Base-by-base conservation (phyloP, 53 echinoderm and acorn worm genomes). In the Zoroaster sp. region DNA sequence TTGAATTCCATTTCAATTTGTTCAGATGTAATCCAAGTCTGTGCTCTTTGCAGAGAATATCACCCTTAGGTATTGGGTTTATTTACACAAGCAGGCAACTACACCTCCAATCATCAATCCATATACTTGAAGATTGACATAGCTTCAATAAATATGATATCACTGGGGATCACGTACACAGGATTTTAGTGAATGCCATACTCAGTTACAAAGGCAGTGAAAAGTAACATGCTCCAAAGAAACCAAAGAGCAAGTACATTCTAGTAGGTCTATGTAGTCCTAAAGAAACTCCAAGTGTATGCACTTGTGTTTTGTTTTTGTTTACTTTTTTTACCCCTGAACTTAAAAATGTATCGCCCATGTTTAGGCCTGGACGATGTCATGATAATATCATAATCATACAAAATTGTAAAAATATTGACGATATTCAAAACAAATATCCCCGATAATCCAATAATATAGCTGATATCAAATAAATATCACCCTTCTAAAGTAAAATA, bases 11-110 rank as follows among this genome's bases (percentile, higher is more conserved):
- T 55, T 21, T 55, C 38, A 55, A 79, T 59, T 79, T 79, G 63
- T n/a, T n/a, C n/a, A n/a, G 37, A 55, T 55, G 13, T 55, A 55
- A 34, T 79, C 53, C 55, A 78, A 55, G 35, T 5, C 35, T 51
- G 79, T 79, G 79, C 37, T 63, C 53, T 79, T 55, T 79, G 36
- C 63, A n/a, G 25, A 79, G 63, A 23, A 47, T 59, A 55, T 79
- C 23, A 39, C 79, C 63, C 36, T 25, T 13, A 15, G 63, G 25
- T 59, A 79, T 79, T 55, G 9, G 55, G 59, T 79, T 79, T 79
- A 59, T 79, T 79, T 54, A 79, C 37, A 55, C 25, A 34, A 63
- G 35, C 76, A 30, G 47, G 49, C 76, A 76, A 51, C 38, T 79
- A 40, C 79, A 79, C 35, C 59, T 63, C 18, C 23, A 59, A 38